Conservation (phyloP, 2,113 vertebrate genomes). For the Stigmatopora nigra region DNA sequence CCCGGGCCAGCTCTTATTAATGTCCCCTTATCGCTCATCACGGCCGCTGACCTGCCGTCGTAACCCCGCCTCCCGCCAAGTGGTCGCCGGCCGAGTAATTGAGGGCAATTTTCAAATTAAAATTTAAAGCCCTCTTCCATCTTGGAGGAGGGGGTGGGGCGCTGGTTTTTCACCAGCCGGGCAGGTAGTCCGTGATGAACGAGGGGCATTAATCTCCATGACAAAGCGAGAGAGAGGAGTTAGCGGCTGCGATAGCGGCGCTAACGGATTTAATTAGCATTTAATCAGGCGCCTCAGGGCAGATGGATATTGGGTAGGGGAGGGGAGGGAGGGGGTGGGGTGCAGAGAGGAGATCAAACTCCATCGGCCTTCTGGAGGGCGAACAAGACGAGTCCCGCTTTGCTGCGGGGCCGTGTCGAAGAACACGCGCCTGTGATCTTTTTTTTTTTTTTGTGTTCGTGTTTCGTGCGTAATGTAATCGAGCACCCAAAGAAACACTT, state of each 20-base stretch:
- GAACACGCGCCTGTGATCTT: constrained; percentile 62
- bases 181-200: constrained; percentile 71
- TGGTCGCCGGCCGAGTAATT: constrained; percentile 69
- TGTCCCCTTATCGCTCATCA: constrained; percentile 73
- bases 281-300: constrained; percentile 71
- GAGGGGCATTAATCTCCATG: constrained; percentile 71
- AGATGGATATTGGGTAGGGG: constrained; percentile 55
- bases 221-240: constrained; percentile 67
- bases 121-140: constrained; percentile 71
- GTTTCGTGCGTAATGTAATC: constrained; percentile 50
- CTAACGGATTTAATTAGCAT: constrained; percentile 75
- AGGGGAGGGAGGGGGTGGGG: not conserved
- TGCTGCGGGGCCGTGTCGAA: constrained; percentile 54
- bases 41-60: constrained; percentile 62
- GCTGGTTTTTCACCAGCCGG: constrained; percentile 52
- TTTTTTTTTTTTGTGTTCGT: constrained; percentile 56
- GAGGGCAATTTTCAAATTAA: constrained; percentile 75
- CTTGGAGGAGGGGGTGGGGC: constrained; percentile 49
- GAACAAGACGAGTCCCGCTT: constrained; percentile 48
- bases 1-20: constrained; percentile 65
- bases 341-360: constrained; percentile 65
- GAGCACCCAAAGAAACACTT: constrained; percentile 3
- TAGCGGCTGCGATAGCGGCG: constrained; percentile 66
- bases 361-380: constrained; percentile 48
- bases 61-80: constrained; percentile 64